These are phyloP conservation scores for Hermaeophaga mercurialis DNA, from an alignment of 2,888 invertebrate species.

Conservation along the genomic window DNA sequence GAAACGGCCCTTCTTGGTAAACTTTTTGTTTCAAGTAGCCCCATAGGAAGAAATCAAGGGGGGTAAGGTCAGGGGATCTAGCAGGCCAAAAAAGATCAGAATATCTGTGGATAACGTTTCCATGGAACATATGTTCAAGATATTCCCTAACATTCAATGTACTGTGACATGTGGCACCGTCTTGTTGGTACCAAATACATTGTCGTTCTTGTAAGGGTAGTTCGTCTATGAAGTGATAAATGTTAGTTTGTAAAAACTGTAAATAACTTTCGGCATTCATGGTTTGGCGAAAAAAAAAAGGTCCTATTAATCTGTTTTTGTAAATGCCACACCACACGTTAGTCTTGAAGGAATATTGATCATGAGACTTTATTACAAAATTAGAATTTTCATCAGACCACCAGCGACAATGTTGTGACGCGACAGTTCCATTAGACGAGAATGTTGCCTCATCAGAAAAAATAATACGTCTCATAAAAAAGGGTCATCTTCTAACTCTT, in stretches of 20 bases:
- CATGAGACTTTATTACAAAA: constrained; percentile 9
- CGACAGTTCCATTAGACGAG: neutral
- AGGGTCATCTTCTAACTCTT: constrained; percentile 5
- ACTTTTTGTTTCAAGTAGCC: no score
- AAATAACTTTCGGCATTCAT: constrained; percentile 3
- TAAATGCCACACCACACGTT: constrained; percentile 18
- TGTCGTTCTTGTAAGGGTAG: constrained; percentile 13
- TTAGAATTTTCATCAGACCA: constrained; percentile 12
- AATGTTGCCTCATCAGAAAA: no score
- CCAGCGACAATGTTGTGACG: constrained; percentile 15
- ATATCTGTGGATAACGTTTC: no score
- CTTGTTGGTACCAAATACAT: constrained; percentile 20
- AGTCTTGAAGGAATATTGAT: constrained; percentile 18
- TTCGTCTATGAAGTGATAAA: constrained; percentile 5
- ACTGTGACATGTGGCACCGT: constrained; percentile 22
- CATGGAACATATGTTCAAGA: constrained; percentile 22
- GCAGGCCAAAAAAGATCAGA: constrained; percentile 14
- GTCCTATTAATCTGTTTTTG: constrained; percentile 11
- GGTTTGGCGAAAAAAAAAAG: neutral
- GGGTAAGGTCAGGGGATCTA: constrained; percentile 17
- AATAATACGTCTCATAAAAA: constrained; percentile 13
- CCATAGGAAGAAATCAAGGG: constrained; percentile 18
- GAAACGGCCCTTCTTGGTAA: no score
- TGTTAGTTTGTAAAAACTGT: constrained; percentile 6
- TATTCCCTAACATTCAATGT: constrained; percentile 20